Evolutionary conservation across 2,797 vertebrate species (phyloP).

Genomic region (Megalops cyprinoides): DNA sequence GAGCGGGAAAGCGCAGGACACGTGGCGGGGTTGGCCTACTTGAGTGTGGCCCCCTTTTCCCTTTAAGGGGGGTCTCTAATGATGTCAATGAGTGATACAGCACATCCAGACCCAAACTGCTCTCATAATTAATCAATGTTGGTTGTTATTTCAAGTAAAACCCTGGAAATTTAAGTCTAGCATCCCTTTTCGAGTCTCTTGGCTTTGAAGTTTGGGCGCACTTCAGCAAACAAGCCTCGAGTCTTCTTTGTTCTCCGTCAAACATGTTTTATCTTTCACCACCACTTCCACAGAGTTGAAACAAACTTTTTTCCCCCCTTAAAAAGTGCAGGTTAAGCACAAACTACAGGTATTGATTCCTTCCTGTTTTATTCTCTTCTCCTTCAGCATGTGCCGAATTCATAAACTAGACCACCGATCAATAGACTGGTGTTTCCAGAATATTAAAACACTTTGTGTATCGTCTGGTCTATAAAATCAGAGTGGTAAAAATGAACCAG

Average conservation of each 20-base stretch:
- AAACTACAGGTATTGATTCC: background rate
- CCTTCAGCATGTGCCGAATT: background rate
- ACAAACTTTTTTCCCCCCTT: background rate
- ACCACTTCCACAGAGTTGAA: background rate
- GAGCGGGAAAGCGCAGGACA: background rate
- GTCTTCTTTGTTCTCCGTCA: background rate
- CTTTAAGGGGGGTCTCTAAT: too few relatives aligned
- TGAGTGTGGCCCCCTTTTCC: too few relatives aligned
- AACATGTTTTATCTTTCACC: background rate
- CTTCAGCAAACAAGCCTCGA: background rate
- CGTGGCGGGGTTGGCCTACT: too few relatives aligned
- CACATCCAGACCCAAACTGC: too few relatives aligned
- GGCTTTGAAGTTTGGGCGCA: background rate
- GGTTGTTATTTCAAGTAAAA: too few relatives aligned
- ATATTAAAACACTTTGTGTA: background rate
- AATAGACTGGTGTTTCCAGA: background rate
- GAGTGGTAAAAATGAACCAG: background rate
- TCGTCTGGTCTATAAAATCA: background rate
- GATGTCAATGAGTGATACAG: too few relatives aligned
- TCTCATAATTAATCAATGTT: too few relatives aligned
- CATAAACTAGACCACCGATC: background rate
- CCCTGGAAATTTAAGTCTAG: too few relatives aligned
- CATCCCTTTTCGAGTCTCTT: background rate
- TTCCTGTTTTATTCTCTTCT: background rate
- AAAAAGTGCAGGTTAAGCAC: conserved; percentile 7